Percentiles rank a stretch among this genome's conserved stretches.
phyloP scores from a whole-genome alignment of 1,140 invertebrate species.

The Drosophila carrolli region DNA sequence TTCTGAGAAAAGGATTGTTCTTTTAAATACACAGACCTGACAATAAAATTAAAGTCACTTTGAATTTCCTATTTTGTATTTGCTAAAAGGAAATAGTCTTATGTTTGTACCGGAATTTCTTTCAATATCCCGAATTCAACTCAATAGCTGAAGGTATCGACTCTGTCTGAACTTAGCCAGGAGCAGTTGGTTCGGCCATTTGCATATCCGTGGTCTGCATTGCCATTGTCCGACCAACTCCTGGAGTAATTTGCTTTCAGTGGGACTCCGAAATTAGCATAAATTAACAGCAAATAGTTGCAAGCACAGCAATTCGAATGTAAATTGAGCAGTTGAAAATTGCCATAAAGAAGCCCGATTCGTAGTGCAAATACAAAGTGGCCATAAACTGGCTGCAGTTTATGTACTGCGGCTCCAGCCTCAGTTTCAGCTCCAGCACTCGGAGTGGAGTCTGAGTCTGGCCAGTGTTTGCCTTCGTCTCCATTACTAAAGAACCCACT shows the following conservation, averaged over 20 bases:
- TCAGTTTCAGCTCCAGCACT: slow-evolving; percentile 20
- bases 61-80: no score
- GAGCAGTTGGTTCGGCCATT: slow-evolving; percentile 6
- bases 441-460: slow-evolving; percentile 13
- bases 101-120: no score
- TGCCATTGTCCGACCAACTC: slow-evolving; percentile 33
- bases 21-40: no score
- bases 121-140: no score
- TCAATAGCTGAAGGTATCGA: background rate
- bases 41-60: no score
- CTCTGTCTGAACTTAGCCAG: background rate
- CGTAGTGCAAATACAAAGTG: slow-evolving; percentile 72
- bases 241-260: slow-evolving; percentile 46
- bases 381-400: slow-evolving; percentile 74
- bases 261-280: slow-evolving; percentile 61
- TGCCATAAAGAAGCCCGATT: slow-evolving; percentile 69
- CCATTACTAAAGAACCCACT: slow-evolving; percentile 37
- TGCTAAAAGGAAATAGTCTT: no score
- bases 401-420: slow-evolving; percentile 59
- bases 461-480: slow-evolving; percentile 31
- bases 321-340: slow-evolving; percentile 71
- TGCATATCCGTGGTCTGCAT: slow-evolving; percentile 6
- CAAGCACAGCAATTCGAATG: slow-evolving; percentile 60
- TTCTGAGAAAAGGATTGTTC: no score
- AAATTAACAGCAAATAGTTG: slow-evolving; percentile 65